Percentiles rank a stretch among this genome's conserved stretches.
Evolutionary conservation across 2,888 invertebrate species (phyloP).

Genomic region (Orchesella flavescens): DNA sequence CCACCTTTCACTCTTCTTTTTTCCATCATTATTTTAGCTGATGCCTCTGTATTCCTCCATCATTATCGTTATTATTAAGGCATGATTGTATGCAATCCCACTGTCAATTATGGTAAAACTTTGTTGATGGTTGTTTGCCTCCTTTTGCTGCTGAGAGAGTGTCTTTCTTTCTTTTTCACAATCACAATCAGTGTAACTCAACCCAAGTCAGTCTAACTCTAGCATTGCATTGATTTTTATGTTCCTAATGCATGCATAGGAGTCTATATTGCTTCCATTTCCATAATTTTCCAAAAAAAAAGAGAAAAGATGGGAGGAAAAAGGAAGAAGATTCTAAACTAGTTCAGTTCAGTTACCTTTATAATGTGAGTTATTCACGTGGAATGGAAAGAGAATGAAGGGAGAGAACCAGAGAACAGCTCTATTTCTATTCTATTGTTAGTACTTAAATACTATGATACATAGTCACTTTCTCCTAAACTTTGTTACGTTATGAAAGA

Average conservation of each 20-base stretch:
- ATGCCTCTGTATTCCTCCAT: background rate
- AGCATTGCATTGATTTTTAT: background rate
- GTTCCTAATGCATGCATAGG: background rate
- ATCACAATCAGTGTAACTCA: background rate
- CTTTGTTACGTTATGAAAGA: background rate
- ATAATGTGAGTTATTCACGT: too few relatives aligned
- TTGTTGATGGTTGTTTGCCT: background rate
- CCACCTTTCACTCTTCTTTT: background rate
- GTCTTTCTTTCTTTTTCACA: background rate
- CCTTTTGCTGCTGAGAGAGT: background rate
- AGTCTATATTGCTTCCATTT: too few relatives aligned
- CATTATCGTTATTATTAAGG: constrained; percentile 27
- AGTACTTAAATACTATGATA: too few relatives aligned
- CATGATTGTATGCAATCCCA: constrained; percentile 19
- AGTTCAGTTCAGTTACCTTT: too few relatives aligned
- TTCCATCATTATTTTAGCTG: constrained; percentile 18
- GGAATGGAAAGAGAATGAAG: too few relatives aligned
- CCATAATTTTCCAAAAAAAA: constrained; percentile 17
- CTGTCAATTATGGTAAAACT: constrained; percentile 21
- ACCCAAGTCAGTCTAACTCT: too few relatives aligned
- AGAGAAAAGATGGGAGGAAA: background rate
- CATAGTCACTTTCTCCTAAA: too few relatives aligned
- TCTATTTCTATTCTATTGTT: too few relatives aligned
- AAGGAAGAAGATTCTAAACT: too few relatives aligned
- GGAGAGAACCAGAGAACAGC: too few relatives aligned